A percentile compares a stretch with the other conserved stretches of the same genome.
These are phyloP conservation scores for Rhea americana DNA, from an alignment of 2,113 vertebrate species.

Conservation along the genomic window DNA sequence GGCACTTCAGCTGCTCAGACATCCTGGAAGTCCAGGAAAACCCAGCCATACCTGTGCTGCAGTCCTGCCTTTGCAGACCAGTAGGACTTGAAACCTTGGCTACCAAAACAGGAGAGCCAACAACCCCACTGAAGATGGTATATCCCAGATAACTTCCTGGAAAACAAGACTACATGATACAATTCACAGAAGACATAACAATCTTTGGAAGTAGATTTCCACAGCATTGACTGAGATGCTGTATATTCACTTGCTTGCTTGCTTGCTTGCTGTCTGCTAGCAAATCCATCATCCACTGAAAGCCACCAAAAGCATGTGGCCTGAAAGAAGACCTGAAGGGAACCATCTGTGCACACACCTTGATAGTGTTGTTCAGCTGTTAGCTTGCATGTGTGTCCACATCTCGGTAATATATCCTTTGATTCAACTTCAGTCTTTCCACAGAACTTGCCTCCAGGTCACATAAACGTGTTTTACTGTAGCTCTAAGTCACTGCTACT, in stretches of 20 bases:
- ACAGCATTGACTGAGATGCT: no score
- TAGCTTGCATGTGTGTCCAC: conserved; percentile 62
- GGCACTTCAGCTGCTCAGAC: neutral
- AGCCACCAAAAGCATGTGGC: neutral
- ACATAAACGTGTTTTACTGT: conserved; percentile 44
- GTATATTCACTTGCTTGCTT: no score
- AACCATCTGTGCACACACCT: conserved; percentile 11
- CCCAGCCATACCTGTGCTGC: neutral
- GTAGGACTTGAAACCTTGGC: neutral
- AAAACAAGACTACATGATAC: no score
- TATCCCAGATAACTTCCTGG: no score
- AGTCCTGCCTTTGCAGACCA: neutral
- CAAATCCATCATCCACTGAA: neutral
- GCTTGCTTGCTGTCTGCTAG: no score
- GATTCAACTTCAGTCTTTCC: conserved; percentile 25
- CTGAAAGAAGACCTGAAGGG: conserved; percentile 3
- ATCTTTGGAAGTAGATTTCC: no score
- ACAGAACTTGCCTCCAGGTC: no score
- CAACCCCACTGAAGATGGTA: no score
- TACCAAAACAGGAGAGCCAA: no score
- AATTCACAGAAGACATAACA: no score
- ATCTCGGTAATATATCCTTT: conserved; percentile 49
- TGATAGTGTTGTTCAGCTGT: conserved; percentile 37
- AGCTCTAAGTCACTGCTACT: conserved; percentile 58
- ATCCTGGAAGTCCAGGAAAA: neutral